Percentiles rank a stretch among this genome's conserved stretches.
phyloP scores from a whole-genome alignment of 2,113 vertebrate species.

The Rhinolophus sinicus region DNA sequence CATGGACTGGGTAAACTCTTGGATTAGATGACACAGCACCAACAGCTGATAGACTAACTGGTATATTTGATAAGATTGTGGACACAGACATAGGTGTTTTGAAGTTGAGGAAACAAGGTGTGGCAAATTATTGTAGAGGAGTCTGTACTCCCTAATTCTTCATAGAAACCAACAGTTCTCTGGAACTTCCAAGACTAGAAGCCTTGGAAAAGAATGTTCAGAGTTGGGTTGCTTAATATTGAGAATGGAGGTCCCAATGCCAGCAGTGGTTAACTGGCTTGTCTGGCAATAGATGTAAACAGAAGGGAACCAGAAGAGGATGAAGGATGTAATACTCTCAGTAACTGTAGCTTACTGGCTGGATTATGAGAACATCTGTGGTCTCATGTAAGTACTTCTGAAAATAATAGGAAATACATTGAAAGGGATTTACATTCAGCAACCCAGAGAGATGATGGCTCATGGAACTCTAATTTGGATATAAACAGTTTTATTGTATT shows the following conservation, averaged over 20 bases:
- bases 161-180: not conserved
- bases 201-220: not conserved
- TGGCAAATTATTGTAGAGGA: not conserved
- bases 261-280: not conserved
- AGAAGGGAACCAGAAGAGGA: not conserved
- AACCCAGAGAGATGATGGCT: not conserved
- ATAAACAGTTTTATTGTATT: not conserved
- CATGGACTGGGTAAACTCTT: not conserved
- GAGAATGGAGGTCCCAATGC: not conserved
- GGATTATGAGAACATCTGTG: not conserved
- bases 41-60: not conserved
- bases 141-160: not conserved
- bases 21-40: not conserved
- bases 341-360: not conserved
- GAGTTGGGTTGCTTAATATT: not conserved
- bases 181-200: not conserved
- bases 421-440: not conserved
- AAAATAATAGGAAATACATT: constrained; percentile 8
- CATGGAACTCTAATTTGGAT: not conserved
- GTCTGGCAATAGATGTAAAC: not conserved
- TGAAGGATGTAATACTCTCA: not conserved
- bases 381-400: not conserved
- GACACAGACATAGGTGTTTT: not conserved
- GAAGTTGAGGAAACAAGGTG: not conserved
- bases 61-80: not conserved